Evolutionary conservation across 2,888 invertebrate genomes (phyloP), one percentile per base, ranked within the genome.

Genomic region (Limnephilus rhombicus): DNA sequence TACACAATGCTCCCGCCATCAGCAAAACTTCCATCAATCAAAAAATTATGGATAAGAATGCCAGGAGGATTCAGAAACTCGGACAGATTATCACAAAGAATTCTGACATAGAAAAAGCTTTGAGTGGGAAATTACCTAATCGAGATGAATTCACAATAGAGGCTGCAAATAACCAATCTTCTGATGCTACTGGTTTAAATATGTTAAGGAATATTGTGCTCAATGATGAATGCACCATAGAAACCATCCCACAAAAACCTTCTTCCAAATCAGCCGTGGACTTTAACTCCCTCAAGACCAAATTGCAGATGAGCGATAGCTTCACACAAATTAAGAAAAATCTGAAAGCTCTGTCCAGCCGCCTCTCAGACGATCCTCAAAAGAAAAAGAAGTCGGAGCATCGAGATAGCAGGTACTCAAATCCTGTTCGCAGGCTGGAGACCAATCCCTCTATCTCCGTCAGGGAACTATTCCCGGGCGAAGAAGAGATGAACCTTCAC

Each of bases 401-500:
- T 45, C 49, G 45, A 95, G 95, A 92, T 95, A 49, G 92, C 0
- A 96, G 95, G 94, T 96, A 96, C 94, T 95, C 97, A 0, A 97
- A 97, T 92, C 97, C 97, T 0, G 97, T 97, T 1, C 97, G 97
- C 94, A 95, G 97, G 94, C 95, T 97, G n/a, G 97, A 97, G 91
- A 97, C 97, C 0, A 98, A 98, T 95, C 98, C 98, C 0, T 98
- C 98, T n/a, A 98, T 98, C 94, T 98, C 98, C 5, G 98, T 98
- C 34, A 96, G 98, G 82, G 98, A 98, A 94, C 95, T 98, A 24
- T 98, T 98, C 95, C 98, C 98, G 0, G 98, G 98, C 0, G 98
- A 98, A 94, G 98, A 98, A 94, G 98, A 98, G 94, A 97, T 98
- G 96, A 97, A 98, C 91, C 95, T 98, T 29, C 97, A 97, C 81